A percentile compares a stretch with the other conserved stretches of the same genome.
Evolutionary conservation across 2,888 invertebrate genomes (phyloP).

Genomic region (Limnephilus lunatus): DNA sequence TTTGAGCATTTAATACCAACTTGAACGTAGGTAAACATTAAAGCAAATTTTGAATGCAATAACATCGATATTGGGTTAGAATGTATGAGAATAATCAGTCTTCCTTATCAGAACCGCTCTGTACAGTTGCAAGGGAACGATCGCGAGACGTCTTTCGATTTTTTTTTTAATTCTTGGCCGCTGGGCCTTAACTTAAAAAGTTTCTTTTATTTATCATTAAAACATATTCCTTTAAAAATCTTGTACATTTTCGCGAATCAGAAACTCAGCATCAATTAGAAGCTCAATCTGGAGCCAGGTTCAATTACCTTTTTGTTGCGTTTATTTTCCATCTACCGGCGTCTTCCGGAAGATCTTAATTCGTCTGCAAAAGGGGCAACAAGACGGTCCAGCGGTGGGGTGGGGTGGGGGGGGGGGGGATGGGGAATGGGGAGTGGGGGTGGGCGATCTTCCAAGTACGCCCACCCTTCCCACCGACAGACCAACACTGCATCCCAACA

Average conservation of each 20-base stretch:
- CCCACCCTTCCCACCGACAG: not conserved
- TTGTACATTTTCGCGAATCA: not conserved
- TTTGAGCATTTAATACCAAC: no score
- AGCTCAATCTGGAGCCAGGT: not conserved
- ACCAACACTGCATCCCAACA: not conserved
- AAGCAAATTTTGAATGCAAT: no score
- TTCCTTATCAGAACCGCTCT: no score
- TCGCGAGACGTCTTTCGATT: no score
- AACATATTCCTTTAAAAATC: not conserved
- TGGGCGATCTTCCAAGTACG: not conserved
- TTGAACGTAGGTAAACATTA: no score
- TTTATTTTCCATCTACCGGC: not conserved
- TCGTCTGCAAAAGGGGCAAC: slow-evolving; percentile 61
- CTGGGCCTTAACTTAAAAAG: no score
- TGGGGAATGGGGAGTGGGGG: not conserved
- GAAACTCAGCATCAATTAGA: not conserved
- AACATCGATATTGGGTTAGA: no score
- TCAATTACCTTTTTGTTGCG: slow-evolving; percentile 23
- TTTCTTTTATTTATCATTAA: not conserved
- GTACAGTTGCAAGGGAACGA: no score
- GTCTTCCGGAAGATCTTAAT: slow-evolving; percentile 59
- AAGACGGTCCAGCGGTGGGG: not conserved
- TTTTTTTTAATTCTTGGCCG: no score
- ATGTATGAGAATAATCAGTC: no score
- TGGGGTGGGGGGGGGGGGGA: no score